phyloP scores from a whole-genome alignment of 1,140 invertebrate genomes.

The Aphis craccivora region DNA sequence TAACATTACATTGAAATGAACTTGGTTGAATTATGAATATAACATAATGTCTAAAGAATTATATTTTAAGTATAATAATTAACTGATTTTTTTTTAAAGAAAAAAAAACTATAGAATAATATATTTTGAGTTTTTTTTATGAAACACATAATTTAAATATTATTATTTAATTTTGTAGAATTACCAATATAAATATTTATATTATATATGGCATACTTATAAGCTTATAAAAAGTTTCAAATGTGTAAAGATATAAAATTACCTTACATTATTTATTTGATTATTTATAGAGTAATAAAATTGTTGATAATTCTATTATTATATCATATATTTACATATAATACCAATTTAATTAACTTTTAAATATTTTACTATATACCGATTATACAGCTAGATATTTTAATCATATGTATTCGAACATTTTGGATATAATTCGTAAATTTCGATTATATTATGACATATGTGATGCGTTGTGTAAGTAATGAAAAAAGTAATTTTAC shows the following conservation, averaged over 20 bases:
- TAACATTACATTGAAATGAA: neutral
- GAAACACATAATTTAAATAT: neutral
- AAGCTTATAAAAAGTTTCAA: neutral
- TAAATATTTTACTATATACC: neutral
- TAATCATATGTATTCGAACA: neutral
- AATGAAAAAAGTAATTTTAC: conserved; percentile 34
- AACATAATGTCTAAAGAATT: neutral
- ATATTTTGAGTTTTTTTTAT: neutral
- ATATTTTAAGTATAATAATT: neutral
- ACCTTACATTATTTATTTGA: neutral
- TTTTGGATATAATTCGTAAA: neutral
- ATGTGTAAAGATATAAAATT: neutral
- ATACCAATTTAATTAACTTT: neutral
- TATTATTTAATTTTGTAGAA: neutral
- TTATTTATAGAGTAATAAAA: neutral
- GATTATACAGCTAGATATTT: neutral
- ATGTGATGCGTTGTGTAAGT: neutral
- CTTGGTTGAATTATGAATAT: neutral
- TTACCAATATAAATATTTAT: neutral
- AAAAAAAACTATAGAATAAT: neutral
- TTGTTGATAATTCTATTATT: neutral
- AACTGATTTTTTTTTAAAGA: neutral
- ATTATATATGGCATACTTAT: neutral
- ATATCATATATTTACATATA: neutral
- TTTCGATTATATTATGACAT: neutral